These are phyloP conservation scores for Chiridota heheva DNA, from an alignment of 35 echinoderm and acorn worm species.

Conservation along the genomic window DNA sequence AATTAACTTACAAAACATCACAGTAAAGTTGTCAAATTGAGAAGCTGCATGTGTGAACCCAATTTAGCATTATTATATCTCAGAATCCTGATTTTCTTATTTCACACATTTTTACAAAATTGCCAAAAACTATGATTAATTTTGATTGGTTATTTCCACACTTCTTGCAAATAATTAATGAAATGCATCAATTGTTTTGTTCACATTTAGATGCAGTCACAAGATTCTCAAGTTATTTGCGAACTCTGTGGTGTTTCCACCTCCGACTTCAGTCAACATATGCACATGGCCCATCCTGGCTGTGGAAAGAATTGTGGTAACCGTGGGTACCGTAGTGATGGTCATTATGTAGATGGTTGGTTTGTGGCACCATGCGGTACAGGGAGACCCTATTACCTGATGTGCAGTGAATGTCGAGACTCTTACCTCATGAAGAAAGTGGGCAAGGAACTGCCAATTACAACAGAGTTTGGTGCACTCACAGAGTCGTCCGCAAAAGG, in stretches of 20 bases:
- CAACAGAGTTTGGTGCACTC: constrained; percentile 53
- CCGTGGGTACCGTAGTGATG: constrained; percentile 94
- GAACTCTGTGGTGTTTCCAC: constrained; percentile 77
- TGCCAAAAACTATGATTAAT: neutral
- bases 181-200: neutral
- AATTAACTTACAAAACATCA: too few species aligned
- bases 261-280: constrained; percentile 84
- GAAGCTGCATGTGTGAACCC: too few species aligned
- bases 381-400: constrained; percentile 89
- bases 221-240: constrained; percentile 69
- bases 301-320: constrained; percentile 85
- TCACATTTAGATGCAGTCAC: constrained; percentile 26
- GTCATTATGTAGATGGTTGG: constrained; percentile 90
- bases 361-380: constrained; percentile 91
- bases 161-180: neutral
- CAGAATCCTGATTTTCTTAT: too few species aligned
- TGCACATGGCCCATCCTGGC: constrained; percentile 80
- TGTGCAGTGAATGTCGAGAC: constrained; percentile 81
- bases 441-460: constrained; percentile 50
- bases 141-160: neutral
- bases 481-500: constrained; percentile 30
- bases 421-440: constrained; percentile 63
- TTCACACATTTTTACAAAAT: too few species aligned
- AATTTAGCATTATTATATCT: too few species aligned
- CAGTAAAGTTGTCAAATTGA: too few species aligned